Percentiles rank a stretch among this genome's conserved stretches.
Conservation (phyloP, 2,888 invertebrate species). For the Oasisia sp. region DNA sequence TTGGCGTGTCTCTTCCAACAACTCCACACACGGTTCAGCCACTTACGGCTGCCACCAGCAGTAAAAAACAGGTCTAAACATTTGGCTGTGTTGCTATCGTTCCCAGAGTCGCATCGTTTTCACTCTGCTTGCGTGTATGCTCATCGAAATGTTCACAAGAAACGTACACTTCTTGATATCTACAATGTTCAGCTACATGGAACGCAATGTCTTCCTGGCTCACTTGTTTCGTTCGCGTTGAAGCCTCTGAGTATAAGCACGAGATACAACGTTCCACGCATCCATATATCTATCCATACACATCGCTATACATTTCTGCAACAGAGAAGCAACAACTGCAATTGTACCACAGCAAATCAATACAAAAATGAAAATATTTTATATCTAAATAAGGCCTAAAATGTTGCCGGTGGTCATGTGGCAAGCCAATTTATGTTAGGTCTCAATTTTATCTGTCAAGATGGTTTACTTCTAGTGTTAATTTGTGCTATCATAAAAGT, state of each 20-base stretch:
- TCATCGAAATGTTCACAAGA: neutral
- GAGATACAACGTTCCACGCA: constrained; percentile 91
- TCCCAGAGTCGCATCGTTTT: neutral
- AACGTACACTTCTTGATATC: neutral
- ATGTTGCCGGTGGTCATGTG: neutral
- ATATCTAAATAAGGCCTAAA: neutral
- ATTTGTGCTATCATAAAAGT: too few relatives aligned
- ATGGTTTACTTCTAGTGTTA: too few relatives aligned
- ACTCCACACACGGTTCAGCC: neutral
- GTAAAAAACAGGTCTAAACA: neutral
- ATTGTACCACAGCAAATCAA: neutral
- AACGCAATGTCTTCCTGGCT: neutral
- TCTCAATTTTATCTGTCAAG: neutral
- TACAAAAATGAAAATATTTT: neutral
- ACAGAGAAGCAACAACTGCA: constrained; percentile 45
- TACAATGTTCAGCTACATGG: neutral
- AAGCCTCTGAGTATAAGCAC: constrained; percentile 86
- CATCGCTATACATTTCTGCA: constrained; percentile 95
- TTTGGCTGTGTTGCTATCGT: neutral
- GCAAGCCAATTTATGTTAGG: neutral
- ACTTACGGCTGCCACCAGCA: neutral
- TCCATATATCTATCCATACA: constrained; percentile 99
- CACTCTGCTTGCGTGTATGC: neutral
- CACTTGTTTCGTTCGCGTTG: constrained; percentile 74
- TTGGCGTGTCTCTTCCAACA: neutral